A percentile compares a stretch with the other conserved stretches of the same genome.
Conservation (phyloP, 2,797 vertebrate species). For the Adrianichthys oophorus region DNA sequence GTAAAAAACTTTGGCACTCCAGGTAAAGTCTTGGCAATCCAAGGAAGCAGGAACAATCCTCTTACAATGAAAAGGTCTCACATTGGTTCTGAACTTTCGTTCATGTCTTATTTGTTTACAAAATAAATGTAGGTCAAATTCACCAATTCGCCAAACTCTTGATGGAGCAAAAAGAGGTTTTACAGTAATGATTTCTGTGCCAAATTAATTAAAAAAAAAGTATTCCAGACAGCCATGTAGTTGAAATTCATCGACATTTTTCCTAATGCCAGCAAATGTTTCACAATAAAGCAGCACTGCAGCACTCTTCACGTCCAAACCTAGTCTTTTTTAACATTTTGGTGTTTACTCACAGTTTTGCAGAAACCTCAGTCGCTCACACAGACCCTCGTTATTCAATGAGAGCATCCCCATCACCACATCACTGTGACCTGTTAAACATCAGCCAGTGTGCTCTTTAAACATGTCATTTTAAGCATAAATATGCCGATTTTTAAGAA, state of each 20-base stretch:
- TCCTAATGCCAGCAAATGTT: no score
- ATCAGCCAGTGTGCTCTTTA: neutral
- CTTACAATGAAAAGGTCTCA: constrained; percentile 22
- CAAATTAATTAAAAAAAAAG: neutral
- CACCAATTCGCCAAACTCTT: constrained; percentile 4
- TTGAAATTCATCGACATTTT: no score
- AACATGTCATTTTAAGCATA: no score
- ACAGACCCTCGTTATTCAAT: constrained; percentile 77
- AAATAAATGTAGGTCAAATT: constrained; percentile 27
- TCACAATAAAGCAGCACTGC: neutral
- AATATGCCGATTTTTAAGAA: no score
- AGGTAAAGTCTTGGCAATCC: constrained; percentile 23
- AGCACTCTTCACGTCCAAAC: neutral
- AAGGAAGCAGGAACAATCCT: constrained; percentile 14
- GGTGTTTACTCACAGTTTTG: constrained; percentile 84
- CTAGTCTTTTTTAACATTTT: neutral
- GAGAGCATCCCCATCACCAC: constrained; percentile 94
- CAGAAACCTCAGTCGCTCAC: constrained; percentile 85
- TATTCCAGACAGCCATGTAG: no score
- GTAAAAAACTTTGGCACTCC: neutral
- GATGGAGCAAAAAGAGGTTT: neutral
- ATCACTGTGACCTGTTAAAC: constrained; percentile 87
- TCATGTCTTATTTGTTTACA: constrained; percentile 15
- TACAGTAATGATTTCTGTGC: neutral
- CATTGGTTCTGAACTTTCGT: constrained; percentile 21